A percentile compares a stretch with the other conserved stretches of the same genome.
Evolutionary conservation across 2,888 invertebrate species (phyloP).

Genomic region (Dynastes hyllus): DNA sequence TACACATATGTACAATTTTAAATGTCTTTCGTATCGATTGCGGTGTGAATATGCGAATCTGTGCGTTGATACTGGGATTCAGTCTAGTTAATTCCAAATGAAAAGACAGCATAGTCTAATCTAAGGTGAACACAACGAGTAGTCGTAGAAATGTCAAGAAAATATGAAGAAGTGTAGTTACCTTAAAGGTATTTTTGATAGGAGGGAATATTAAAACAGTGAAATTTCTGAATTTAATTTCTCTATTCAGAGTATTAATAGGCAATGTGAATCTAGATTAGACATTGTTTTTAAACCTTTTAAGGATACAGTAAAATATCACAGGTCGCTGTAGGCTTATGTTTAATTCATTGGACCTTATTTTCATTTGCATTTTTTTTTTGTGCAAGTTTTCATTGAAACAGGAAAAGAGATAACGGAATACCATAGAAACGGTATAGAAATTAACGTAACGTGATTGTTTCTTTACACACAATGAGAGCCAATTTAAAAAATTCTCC

Average conservation of each 20-base stretch:
- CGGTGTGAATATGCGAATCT: conserved; percentile 41
- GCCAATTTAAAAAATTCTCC: conserved; percentile 64
- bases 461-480: conserved; percentile 65
- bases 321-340: conserved; percentile 39
- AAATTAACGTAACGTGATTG: conserved; percentile 62
- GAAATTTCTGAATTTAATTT: too few species aligned
- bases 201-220: too few species aligned
- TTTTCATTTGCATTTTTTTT: conserved; percentile 51
- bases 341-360: conserved; percentile 50
- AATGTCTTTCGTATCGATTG: conserved; percentile 69
- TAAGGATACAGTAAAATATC: conserved; percentile 22
- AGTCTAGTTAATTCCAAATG: background rate
- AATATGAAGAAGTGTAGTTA: too few species aligned
- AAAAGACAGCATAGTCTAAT: background rate
- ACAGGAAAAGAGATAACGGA: conserved; percentile 64
- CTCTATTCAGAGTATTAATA: background rate
- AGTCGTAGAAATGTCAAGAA: too few species aligned
- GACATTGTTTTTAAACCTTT: background rate
- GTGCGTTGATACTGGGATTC: background rate
- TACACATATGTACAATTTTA: conserved; percentile 63
- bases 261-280: background rate
- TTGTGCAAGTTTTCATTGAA: conserved; percentile 44
- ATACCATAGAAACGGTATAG: conserved; percentile 60
- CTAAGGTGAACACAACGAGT: background rate
- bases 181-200: too few species aligned